Evolutionary conservation across 2,888 invertebrate genomes (phyloP).

Genomic region (Drosophila demipolita): DNA sequence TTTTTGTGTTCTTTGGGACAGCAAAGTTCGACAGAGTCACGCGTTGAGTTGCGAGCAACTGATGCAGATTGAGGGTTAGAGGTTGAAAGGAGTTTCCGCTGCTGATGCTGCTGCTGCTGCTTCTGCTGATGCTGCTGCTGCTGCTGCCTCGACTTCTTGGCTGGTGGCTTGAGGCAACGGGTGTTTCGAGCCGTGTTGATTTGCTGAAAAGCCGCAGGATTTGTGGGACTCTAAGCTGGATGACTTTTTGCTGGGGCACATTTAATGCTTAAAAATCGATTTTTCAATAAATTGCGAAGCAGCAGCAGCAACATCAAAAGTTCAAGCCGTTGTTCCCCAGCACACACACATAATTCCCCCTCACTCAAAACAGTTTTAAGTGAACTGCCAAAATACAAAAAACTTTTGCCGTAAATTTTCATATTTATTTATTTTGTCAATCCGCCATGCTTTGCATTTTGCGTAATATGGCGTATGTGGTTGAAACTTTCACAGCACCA

Average conservation of each 20-base stretch:
- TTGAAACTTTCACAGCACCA: conserved; percentile 56
- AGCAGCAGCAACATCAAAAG: conserved; percentile 45
- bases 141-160: not conserved
- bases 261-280: conserved; percentile 76
- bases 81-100: conserved; percentile 9
- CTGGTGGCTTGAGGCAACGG: conserved; percentile 34
- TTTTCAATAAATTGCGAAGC: conserved; percentile 75
- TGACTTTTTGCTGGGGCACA: conserved; percentile 52
- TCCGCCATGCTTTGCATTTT: conserved; percentile 69
- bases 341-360: conserved; percentile 11
- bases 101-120: not conserved
- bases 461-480: conserved; percentile 66
- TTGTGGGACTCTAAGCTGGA: conserved; percentile 69
- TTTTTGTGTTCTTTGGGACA: conserved; percentile 37
- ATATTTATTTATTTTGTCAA: conserved; percentile 81
- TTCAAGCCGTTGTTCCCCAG: conserved; percentile 65
- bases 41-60: conserved; percentile 60
- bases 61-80: conserved; percentile 23
- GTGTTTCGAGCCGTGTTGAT: conserved; percentile 67
- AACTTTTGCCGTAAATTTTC: conserved; percentile 79
- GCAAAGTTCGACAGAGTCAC: conserved; percentile 76
- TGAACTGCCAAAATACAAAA: conserved; percentile 68
- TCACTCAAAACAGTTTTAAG: conserved; percentile 57
- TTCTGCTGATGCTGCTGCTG: not conserved
- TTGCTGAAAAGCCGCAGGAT: conserved; percentile 80